phyloP scores from a whole-genome alignment of 2,113 vertebrate genomes.

The Psittacara wagleri region DNA sequence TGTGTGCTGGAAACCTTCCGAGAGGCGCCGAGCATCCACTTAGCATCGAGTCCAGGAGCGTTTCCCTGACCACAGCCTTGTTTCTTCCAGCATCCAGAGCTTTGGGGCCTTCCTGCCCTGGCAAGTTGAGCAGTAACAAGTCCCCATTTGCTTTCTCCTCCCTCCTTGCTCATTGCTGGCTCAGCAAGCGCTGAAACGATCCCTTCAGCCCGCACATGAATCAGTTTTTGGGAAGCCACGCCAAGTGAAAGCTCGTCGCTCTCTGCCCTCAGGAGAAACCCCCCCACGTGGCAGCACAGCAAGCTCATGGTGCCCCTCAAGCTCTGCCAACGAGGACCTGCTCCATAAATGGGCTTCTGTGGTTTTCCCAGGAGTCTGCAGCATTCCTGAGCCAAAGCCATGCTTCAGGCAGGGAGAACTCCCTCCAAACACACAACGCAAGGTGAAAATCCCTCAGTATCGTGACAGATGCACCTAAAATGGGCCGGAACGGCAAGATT shows the following conservation, averaged over 20 bases:
- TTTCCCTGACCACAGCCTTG: background rate
- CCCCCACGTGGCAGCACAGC: accelerated
- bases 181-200: background rate
- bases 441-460: accelerated
- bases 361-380: background rate
- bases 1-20: background rate
- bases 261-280: background rate
- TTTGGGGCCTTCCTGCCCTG: background rate
- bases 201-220: background rate
- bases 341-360: background rate
- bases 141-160: background rate
- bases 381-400: background rate
- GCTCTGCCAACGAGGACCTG: background rate
- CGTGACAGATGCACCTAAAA: accelerated
- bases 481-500: background rate
- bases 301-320: background rate
- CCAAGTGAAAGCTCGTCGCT: background rate
- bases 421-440: background rate
- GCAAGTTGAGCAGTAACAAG: background rate
- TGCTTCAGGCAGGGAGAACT: background rate
- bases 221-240: background rate
- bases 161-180: background rate
- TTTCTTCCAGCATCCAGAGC: background rate
- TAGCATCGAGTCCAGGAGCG: background rate
- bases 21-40: accelerated